Conservation (phyloP, 1,140 invertebrate species). For the Aphaenogaster rudis region DNA sequence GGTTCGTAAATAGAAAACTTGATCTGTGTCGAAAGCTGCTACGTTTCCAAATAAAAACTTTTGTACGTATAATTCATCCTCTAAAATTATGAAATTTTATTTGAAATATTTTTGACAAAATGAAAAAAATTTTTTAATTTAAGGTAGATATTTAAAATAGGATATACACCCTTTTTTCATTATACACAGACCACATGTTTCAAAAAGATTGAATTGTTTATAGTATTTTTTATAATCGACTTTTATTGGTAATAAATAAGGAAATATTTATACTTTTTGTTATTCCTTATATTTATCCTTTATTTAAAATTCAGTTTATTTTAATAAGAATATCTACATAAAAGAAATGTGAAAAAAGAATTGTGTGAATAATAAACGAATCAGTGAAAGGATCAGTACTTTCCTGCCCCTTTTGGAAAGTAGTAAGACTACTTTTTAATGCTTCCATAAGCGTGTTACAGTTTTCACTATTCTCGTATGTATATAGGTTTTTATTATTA, state of each 20-base stretch:
- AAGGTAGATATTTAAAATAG: too few relatives aligned
- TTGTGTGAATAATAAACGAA: slow-evolving; percentile 7
- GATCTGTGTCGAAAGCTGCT: too few relatives aligned
- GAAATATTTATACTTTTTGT: neutral
- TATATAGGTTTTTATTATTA: slow-evolving; percentile 15
- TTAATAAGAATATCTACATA: neutral
- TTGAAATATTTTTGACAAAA: neutral
- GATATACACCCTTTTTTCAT: too few relatives aligned
- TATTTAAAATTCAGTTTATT: neutral
- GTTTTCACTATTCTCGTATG: slow-evolving; percentile 34
- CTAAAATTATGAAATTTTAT: too few relatives aligned
- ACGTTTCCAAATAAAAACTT: neutral
- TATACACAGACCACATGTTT: too few relatives aligned
- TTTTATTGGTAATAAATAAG: neutral
- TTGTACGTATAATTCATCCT: neutral
- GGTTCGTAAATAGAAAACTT: too few relatives aligned
- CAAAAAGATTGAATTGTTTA: neutral
- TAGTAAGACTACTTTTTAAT: slow-evolving; percentile 72
- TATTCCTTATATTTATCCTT: neutral
- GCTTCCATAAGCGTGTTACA: slow-evolving; percentile 64
- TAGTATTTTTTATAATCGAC: neutral
- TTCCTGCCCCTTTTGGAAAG: slow-evolving; percentile 76
- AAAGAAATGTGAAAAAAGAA: slow-evolving; percentile 15
- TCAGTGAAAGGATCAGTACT: slow-evolving; percentile 61
- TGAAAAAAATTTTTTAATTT: too few relatives aligned